phyloP scores from a whole-genome alignment of 2,113 vertebrate genomes.

The Malurus melanocephalus region DNA sequence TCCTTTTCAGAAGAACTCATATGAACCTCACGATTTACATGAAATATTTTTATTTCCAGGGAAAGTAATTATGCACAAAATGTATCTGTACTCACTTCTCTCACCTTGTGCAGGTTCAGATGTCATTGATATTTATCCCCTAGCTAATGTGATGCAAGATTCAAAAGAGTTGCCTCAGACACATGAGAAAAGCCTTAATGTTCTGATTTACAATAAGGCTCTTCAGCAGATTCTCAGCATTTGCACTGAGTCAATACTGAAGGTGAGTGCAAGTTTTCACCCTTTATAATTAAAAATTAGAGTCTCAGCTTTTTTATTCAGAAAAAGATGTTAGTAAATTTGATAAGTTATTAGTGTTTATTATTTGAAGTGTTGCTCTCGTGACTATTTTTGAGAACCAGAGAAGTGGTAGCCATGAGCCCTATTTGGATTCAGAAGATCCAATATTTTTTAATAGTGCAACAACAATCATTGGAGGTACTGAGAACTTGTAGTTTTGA shows the following conservation, averaged over 20 bases:
- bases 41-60: background rate
- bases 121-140: conserved; percentile 68
- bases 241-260: conserved; percentile 73
- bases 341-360: background rate
- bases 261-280: conserved; percentile 48
- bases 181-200: conserved; percentile 68
- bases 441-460: background rate
- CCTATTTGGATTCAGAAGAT: background rate
- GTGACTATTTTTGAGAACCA: background rate
- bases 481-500: background rate
- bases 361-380: background rate
- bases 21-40: background rate
- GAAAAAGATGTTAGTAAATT: background rate
- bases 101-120: conserved; percentile 58
- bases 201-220: conserved; percentile 65
- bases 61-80: background rate
- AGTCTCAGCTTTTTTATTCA: background rate
- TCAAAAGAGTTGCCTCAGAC: conserved; percentile 65
- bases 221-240: conserved; percentile 71
- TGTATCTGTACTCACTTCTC: background rate
- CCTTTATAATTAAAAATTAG: background rate
- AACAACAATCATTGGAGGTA: background rate
- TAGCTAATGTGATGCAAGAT: conserved; percentile 64
- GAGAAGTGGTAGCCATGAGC: background rate
- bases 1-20: background rate